Base-by-base conservation (phyloP, 2,888 invertebrate genomes). In the Folsomia candida region DNA sequence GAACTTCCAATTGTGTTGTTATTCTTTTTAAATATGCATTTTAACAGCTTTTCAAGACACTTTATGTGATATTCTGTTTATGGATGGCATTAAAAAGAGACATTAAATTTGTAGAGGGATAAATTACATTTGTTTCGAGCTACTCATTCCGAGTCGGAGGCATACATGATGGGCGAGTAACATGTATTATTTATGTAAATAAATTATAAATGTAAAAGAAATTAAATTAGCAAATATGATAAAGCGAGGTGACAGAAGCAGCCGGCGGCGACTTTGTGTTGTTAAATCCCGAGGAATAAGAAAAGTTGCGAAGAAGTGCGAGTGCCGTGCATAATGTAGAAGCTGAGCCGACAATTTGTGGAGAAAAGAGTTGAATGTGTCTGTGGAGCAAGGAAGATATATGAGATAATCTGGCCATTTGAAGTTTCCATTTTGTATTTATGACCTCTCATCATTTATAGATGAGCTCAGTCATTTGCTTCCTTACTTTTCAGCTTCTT, bases 351-450 rank as follows among this genome's bases (percentile, higher is more conserved):
- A 67, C 72, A 71, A 75, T 75, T 72, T 75, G 75, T 75, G 75
- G 71, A 67, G 69, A 71, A 71, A 68, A 63, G 72, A 72, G 72
- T 75, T 75, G 75, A 75, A 72, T 75, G 72, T 72, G 70, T 75
- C 71, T 72, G 62, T 68, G 63, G 66, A 11, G 27, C 18, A 11
- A 57, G 62, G 68, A 72, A 73, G 71, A 75, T 72, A 73, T 73
- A 75, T 75, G 73, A 71, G 73, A 73, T 75, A 71, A 73, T 75
- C 73, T 73, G 26, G 63, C 65, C 65, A 66, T 71, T 75, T 72
- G 72, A 74, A 74, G 74, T 72, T 74, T 75, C 73, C 73, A 75
- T 75, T 75, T 71, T 69, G 66, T 75, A 75, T 75, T 75, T 73
- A 73, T 75, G 71, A 69, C 69, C 75, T 71, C 61, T 69, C 72